Evolutionary conservation across 2,797 vertebrate species (phyloP).

Genomic region (Macropodus opercularis): DNA sequence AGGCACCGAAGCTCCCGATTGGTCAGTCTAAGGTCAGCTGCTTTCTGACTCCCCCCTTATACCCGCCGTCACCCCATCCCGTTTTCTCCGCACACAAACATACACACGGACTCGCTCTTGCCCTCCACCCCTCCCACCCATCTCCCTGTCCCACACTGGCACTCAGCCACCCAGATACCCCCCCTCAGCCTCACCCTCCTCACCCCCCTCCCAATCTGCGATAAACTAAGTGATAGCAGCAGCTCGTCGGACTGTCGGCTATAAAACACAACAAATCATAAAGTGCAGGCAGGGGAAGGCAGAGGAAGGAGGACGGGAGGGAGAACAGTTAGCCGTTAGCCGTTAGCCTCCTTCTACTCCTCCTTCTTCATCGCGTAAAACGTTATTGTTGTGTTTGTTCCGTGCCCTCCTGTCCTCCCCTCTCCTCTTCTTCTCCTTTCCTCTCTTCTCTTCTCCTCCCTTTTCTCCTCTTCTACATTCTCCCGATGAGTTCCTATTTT

Average conservation of each 20-base stretch:
- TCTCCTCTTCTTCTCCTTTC: constrained; percentile 43
- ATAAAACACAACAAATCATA: constrained; percentile 99
- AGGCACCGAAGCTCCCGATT: constrained; percentile 91
- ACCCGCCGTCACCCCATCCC: constrained; percentile 78
- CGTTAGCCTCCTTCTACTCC: constrained; percentile 69
- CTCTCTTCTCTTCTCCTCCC: constrained; percentile 20
- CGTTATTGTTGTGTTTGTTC: constrained; percentile 70
- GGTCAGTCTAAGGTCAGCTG: constrained; percentile 97
- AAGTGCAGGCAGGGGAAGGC: constrained; percentile 82
- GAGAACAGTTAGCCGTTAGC: constrained; percentile 71
- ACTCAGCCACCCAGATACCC: constrained; percentile 50
- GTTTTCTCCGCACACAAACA: constrained; percentile 61
- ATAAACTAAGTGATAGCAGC: constrained; percentile 96
- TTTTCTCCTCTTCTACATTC: constrained; percentile 68
- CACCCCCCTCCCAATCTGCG: constrained; percentile 94
- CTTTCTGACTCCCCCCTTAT: constrained; percentile 76
- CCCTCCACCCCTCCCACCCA: constrained; percentile 16
- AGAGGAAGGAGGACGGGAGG: constrained; percentile 85
- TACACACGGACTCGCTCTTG: constrained; percentile 14
- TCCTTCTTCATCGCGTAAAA: constrained; percentile 55
- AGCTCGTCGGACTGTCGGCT: constrained; percentile 90
- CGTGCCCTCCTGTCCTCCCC: constrained; percentile 62
- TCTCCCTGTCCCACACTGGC: constrained; percentile 56
- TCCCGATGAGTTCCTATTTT: constrained; percentile 99
- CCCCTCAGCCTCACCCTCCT: constrained; percentile 50